Base-by-base conservation (phyloP, 2,797 vertebrate genomes). In the Melanogrammus aeglefinus region DNA sequence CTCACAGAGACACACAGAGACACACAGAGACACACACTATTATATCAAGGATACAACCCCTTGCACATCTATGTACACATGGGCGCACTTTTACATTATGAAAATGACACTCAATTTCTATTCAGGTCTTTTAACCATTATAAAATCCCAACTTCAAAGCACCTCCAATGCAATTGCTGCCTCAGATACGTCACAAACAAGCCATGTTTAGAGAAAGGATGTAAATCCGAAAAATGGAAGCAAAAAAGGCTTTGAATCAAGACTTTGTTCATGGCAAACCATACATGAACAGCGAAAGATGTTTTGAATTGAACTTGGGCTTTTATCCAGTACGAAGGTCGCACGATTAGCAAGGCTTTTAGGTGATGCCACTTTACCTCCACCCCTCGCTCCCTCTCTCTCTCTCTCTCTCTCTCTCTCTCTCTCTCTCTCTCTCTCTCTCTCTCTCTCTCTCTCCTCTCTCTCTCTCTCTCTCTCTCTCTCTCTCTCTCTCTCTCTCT, bases 271-370 rank as follows among this genome's bases (percentile, higher is more conserved):
- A 82, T 83, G 85, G 86, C 86, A 83, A 79, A 85, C 81, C 88
- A 84, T 82, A 85, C 47, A 51, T 51, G 82, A 79, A 86, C 85
- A 79, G 84, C 93, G 90, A 93, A 94, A 93, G 91, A 91, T 86
- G 90, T 87, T 82, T 36, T 86, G 91, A 92, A 92, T 90, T 94
- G 90, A 91, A 93, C 88, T 89, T 92, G 81, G 83, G 89, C 92
- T 95, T 94, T 95, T 90, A 94, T 92, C 90, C 91, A 76, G 85
- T 91, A 91, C 92, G 90, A 94, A 93, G 93, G 90, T 90, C 83
- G 85, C 84, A 86, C 85, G 90, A 93, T 89, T 89, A 88, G 92
- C 91, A 91, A 91, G 90, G 93, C 90, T 90, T 87, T 85, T 87
- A 86, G 81, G 86, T 89, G 88, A 88, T 86, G 89, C 90, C 90